Evolutionary conservation across 2,888 invertebrate species (phyloP), one percentile per base, ranked within the genome.

Genomic region (Heteromurus nitidus): DNA sequence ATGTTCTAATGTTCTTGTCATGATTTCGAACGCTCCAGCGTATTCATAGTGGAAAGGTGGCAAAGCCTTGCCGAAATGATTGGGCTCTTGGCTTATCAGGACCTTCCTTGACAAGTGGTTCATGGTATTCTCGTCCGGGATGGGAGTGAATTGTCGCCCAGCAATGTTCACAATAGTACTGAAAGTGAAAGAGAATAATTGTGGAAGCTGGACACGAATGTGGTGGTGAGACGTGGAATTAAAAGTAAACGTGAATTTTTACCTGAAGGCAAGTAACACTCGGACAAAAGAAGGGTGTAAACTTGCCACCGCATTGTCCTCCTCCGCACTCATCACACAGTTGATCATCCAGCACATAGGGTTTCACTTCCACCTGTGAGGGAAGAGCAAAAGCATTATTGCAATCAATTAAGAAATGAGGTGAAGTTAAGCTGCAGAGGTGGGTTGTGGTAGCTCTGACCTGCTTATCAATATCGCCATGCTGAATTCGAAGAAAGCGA

Each of bases 241-340:
- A n/a, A n/a, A n/a, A n/a, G n/a, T n/a, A n/a, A n/a, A n/a, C n/a
- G n/a, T n/a, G n/a, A n/a, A n/a, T n/a, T n/a, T n/a, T 22, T 73
- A 95, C 95, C 94, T 99, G 99, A 89, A 99, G 94, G 90, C 99
- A 99, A 88, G 98, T 97, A 88, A 99, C 97, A 90, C 99, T 99
- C 88, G 99, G 98, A 92, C 99, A 99, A 92, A 99, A 99, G 92
- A 99, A 99, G 22, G 99, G 99, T 86, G 99, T 99, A 90, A 98
- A 99, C 91, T 98, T 98, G 87, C 98, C 98, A 84, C 97, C 96
- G 91, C 98, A 99, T 83, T 98, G 93, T 82, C 96, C 96, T 85
- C 99, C 99, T 88, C 97, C 97, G 91, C 99, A 99, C 91, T 99
- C 99, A 90, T 99, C 99, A 90, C 99, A 99, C 95, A 98, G 96